phyloP scores from a whole-genome alignment of 37 sponge, comb jelly and placozoan genomes.

The Lycopodina hypogea region DNA sequence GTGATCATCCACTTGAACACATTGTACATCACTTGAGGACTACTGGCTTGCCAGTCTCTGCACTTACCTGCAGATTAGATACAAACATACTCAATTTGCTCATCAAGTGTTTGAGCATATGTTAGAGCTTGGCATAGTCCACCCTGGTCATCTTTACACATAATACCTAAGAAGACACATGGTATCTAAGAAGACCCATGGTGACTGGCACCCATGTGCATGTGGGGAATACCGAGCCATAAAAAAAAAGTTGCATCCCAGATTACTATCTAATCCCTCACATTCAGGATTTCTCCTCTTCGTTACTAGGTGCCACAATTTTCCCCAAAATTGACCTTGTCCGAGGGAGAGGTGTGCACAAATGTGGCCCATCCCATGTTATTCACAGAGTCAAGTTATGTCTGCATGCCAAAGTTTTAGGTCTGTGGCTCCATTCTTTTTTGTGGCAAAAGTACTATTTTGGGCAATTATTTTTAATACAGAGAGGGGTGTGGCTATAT shows the following conservation, averaged over 20 bases:
- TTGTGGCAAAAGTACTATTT: too few relatives aligned
- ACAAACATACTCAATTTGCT: conserved; percentile 40
- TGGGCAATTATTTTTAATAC: too few relatives aligned
- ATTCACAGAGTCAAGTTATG: too few relatives aligned
- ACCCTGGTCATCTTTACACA: conserved; percentile 61
- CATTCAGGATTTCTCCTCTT: conserved; percentile 42
- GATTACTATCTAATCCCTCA: conserved; percentile 55
- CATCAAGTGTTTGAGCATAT: conserved; percentile 68
- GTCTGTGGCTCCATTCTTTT: too few relatives aligned
- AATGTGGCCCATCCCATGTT: too few relatives aligned
- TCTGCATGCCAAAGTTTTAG: too few relatives aligned
- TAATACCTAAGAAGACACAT: conserved; percentile 64
- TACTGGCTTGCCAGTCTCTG: conserved; percentile 28
- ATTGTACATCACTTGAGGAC: conserved; percentile 56
- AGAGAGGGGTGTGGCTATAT: too few relatives aligned
- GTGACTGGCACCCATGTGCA: conserved; percentile 43
- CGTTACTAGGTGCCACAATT: conserved; percentile 36
- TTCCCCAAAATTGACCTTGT: conserved; percentile 64
- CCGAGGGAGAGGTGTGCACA: too few relatives aligned
- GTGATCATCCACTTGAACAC: conserved; percentile 46
- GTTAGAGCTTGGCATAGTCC: conserved; percentile 66
- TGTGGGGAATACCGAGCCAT: conserved; percentile 71
- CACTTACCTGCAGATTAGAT: conserved; percentile 21
- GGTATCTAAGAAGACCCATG: too few relatives aligned
- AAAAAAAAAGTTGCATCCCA: conserved; percentile 41